Percentiles rank a stretch among this genome's conserved stretches.
These are phyloP conservation scores for Actinostola sp. DNA, from an alignment of 92 coral and sea anemone species.

Conservation along the genomic window DNA sequence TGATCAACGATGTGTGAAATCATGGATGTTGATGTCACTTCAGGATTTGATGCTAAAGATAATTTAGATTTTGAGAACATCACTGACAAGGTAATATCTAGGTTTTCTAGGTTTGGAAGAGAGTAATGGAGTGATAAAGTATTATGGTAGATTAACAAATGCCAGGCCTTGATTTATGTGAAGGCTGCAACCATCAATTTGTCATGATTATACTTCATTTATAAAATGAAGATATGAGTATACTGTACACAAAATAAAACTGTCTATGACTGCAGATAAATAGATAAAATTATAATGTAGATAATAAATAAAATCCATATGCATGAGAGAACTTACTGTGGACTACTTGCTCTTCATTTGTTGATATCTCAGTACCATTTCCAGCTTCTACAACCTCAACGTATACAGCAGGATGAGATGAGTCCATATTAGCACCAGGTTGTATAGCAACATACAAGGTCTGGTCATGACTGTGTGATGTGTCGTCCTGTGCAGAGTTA, in stretches of 20 bases:
- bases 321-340: no score
- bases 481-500: neutral
- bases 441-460: slow-evolving; percentile 97
- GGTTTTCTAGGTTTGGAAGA: no score
- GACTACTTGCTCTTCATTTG: slow-evolving; percentile 82
- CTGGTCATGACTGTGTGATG: slow-evolving; percentile 51
- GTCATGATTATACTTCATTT: no score
- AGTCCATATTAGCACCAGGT: slow-evolving; percentile 83
- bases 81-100: no score
- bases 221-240: no score
- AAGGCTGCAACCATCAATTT: no score
- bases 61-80: neutral
- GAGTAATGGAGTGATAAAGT: neutral
- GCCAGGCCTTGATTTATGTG: no score
- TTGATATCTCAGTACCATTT: slow-evolving; percentile 83
- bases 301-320: no score
- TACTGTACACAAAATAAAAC: no score
- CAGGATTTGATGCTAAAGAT: slow-evolving; percentile 55
- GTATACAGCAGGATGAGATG: slow-evolving; percentile 94
- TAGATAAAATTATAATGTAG: no score
- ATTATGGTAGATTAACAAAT: no score
- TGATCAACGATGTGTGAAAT: slow-evolving; percentile 92
- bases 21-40: slow-evolving; percentile 82
- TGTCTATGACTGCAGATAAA: no score
- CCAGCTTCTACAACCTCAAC: slow-evolving; percentile 99